A percentile compares a stretch with the other conserved stretches of the same genome.
phyloP scores from a whole-genome alignment of 2,888 invertebrate genomes.

The Folsomia candida region DNA sequence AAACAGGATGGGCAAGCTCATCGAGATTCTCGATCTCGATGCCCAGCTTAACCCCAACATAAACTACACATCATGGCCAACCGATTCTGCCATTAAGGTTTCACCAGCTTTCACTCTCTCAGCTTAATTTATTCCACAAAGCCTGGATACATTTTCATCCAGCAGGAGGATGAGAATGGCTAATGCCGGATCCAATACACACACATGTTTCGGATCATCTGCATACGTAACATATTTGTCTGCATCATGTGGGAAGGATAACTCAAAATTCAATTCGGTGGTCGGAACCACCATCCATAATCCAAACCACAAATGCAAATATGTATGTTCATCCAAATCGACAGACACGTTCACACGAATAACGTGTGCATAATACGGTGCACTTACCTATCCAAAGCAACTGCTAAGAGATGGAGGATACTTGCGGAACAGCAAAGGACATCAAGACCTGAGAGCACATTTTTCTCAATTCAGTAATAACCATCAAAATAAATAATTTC shows the following conservation, averaged over 20 bases:
- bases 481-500: too few species aligned
- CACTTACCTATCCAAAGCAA: conserved; percentile 74
- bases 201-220: background rate
- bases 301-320: too few species aligned
- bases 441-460: too few species aligned
- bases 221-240: background rate
- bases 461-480: too few species aligned
- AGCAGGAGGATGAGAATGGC: too few species aligned
- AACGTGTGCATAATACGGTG: too few species aligned
- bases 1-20: too few species aligned
- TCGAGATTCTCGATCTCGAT: background rate
- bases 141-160: background rate
- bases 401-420: conserved; percentile 76
- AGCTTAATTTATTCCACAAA: background rate
- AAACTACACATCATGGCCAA: background rate
- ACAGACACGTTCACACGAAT: too few species aligned
- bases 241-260: conserved; percentile 15
- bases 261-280: conserved; percentile 9
- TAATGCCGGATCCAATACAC: background rate
- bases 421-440: conserved; percentile 86
- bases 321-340: too few species aligned
- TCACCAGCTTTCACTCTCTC: background rate
- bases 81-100: background rate
- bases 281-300: too few species aligned
- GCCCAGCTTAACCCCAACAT: background rate